These are phyloP conservation scores for Lophura swinhoii DNA, from an alignment of 2,797 vertebrate species.

Conservation along the genomic window DNA sequence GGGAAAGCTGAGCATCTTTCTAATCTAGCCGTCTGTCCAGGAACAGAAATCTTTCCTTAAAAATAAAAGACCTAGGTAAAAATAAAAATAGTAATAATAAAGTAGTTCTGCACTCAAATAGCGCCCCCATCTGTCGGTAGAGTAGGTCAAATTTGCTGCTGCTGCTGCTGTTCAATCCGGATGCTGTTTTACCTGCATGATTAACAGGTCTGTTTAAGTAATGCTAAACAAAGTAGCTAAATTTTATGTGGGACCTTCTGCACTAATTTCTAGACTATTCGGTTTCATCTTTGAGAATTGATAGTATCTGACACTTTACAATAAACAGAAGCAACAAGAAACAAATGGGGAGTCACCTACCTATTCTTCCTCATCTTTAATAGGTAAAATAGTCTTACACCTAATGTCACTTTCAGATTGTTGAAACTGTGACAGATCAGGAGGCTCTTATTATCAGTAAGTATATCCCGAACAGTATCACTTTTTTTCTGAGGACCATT, in stretches of 20 bases:
- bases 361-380: not conserved
- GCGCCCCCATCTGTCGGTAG: not conserved
- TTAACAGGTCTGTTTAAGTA: not conserved
- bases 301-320: not conserved
- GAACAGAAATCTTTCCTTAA: not conserved
- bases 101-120: not conserved
- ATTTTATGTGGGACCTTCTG: not conserved
- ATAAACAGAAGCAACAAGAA: not conserved
- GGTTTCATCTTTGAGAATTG: not conserved
- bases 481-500: not conserved
- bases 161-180: not conserved
- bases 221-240: not conserved
- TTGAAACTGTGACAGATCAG: not conserved
- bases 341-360: not conserved
- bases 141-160: not conserved
- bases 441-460: not conserved
- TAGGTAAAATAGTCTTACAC: not conserved
- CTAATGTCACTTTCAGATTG: not conserved
- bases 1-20: not conserved
- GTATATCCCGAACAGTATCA: not conserved
- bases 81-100: not conserved
- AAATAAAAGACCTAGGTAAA: not conserved
- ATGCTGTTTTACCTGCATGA: not conserved
- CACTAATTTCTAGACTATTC: not conserved
- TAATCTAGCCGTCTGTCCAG: not conserved